Percentiles rank a stretch among this genome's conserved stretches.
Evolutionary conservation across 2,113 vertebrate species (phyloP).

Genomic region (Hylia prasina): DNA sequence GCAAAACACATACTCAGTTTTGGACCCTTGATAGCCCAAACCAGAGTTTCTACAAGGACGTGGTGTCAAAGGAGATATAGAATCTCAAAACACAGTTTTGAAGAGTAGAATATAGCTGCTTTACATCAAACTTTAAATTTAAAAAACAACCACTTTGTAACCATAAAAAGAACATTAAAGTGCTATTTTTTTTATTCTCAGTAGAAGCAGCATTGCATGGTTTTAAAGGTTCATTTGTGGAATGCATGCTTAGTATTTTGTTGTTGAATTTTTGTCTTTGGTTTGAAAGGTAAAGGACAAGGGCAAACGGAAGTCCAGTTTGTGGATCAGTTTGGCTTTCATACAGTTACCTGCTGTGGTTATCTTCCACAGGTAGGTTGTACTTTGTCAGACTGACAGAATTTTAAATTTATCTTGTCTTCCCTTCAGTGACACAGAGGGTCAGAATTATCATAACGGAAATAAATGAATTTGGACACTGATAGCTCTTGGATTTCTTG

Average conservation of each 20-base stretch:
- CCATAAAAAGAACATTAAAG: background rate
- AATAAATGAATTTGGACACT: background rate
- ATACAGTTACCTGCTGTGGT: too few species aligned
- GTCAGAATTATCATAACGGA: background rate
- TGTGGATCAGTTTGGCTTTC: too few species aligned
- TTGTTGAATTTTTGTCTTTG: constrained; percentile 22
- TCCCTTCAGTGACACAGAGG: background rate
- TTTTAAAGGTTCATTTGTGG: background rate
- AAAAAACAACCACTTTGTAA: background rate
- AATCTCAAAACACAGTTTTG: background rate
- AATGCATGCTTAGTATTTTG: background rate
- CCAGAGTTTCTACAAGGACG: background rate
- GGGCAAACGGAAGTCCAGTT: too few species aligned
- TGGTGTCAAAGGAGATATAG: background rate
- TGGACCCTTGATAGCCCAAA: background rate
- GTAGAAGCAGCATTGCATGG: background rate
- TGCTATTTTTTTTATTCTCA: background rate
- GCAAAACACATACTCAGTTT: background rate
- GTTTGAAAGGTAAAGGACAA: background rate
- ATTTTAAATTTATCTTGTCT: background rate
- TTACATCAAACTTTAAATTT: background rate
- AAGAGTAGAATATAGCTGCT: background rate
- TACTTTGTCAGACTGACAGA: background rate
- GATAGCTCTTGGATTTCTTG: background rate
- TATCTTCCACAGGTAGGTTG: constrained; percentile 63